Conservation (phyloP, 2,797 vertebrate genomes). For the Lepidocolaptes lacrymiger region DNA sequence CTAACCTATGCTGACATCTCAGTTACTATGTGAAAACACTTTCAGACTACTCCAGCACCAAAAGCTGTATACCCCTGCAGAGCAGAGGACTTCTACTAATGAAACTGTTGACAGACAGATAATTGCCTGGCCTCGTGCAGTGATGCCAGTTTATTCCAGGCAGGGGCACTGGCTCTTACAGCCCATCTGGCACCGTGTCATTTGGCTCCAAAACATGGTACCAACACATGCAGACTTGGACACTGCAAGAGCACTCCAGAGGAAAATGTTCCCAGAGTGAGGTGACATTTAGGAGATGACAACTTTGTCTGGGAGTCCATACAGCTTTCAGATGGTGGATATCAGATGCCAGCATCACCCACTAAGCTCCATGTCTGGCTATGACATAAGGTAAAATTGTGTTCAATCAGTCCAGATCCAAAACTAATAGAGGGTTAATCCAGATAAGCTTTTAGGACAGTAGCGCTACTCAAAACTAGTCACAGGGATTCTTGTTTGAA, state of each 20-base stretch:
- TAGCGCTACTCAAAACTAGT: background rate
- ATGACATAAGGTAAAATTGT: background rate
- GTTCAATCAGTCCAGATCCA: background rate
- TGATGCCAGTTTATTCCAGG: background rate
- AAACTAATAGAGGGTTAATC: background rate
- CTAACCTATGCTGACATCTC: background rate
- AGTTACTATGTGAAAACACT: background rate
- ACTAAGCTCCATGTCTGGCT: background rate
- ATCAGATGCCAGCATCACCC: background rate
- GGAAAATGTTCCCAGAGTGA: background rate
- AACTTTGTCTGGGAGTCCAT: background rate
- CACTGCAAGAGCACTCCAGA: rapidly evolving
- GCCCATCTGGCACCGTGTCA: background rate
- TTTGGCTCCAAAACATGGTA: background rate
- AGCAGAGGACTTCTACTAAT: background rate
- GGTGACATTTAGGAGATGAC: background rate
- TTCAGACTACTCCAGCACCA: background rate
- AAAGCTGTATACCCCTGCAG: rapidly evolving
- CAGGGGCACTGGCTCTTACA: background rate
- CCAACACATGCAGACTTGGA: background rate
- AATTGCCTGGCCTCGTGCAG: background rate
- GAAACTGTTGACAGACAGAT: background rate
- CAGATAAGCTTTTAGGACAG: slow-evolving; percentile 23
- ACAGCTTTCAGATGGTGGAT: background rate
- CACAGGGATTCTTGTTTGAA: background rate